Conservation (phyloP, 1,140 invertebrate species). For the Trissolcus basalis region DNA sequence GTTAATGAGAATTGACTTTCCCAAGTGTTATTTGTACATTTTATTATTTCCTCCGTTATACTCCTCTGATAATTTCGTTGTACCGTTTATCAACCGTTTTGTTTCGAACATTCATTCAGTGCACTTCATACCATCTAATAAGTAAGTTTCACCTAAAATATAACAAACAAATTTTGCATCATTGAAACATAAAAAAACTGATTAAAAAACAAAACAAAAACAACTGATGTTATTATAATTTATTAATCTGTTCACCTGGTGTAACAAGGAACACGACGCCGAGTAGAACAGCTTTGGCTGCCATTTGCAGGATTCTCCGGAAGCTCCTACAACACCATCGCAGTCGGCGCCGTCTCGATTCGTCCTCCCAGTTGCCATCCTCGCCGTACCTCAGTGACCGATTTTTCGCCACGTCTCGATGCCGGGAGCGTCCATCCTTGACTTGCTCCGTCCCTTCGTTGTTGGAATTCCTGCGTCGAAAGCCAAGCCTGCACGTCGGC, state of each 20-base stretch:
- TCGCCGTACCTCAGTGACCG: constrained; percentile 49
- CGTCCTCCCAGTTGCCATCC: constrained; percentile 50
- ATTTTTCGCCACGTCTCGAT: constrained; percentile 50
- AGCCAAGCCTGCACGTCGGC: constrained; percentile 68
- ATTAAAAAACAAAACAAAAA: no score
- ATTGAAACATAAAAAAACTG: no score
- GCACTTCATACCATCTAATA: no score
- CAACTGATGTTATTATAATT: no score
- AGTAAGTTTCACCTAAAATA: no score
- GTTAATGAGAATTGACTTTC: no score
- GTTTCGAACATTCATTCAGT: no score
- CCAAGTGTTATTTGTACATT: no score
- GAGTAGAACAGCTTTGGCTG: constrained; percentile 69
- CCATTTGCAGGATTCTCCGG: constrained; percentile 69
- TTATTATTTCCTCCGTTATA: no score
- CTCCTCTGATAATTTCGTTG: no score
- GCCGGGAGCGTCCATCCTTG: constrained; percentile 55
- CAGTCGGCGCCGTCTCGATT: constrained; percentile 65
- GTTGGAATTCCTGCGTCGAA: constrained; percentile 56
- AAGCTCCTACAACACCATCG: constrained; percentile 68
- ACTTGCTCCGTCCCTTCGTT: constrained; percentile 57
- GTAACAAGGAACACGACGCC: constrained; percentile 72
- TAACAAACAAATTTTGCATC: no score
- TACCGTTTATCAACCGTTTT: no score
- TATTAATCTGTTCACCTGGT: constrained; percentile 71